Evolutionary conservation across 37 sponge, comb jelly and placozoan species (phyloP).

Genomic region (Corticium candelabrum): DNA sequence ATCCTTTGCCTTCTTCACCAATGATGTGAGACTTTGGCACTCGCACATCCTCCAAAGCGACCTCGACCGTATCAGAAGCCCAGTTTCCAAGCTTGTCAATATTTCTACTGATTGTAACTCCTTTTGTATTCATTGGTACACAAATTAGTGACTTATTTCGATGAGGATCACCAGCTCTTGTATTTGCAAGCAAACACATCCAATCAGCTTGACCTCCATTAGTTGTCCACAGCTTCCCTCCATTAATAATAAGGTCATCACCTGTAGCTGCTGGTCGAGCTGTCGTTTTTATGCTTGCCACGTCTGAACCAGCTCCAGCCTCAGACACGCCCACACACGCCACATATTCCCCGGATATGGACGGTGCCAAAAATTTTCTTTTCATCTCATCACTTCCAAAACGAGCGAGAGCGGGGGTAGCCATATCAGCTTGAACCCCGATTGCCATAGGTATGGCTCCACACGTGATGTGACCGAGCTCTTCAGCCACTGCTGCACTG

Average conservation of each 20-base stretch:
- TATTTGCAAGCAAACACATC: slow-evolving; percentile 95
- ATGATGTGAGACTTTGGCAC: slow-evolving; percentile 73
- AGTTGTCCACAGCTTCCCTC: slow-evolving; percentile 96
- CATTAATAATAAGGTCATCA: slow-evolving; percentile 85
- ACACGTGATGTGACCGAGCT: slow-evolving; percentile 60
- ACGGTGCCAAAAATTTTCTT: slow-evolving; percentile 61
- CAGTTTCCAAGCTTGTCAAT: slow-evolving; percentile 19
- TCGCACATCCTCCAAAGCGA: slow-evolving; percentile 82
- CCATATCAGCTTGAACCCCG: slow-evolving; percentile 90
- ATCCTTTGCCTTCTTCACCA: slow-evolving; percentile 85
- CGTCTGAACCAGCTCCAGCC: slow-evolving; percentile 83
- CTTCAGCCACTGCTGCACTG: slow-evolving; percentile 76
- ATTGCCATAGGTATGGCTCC: slow-evolving; percentile 83
- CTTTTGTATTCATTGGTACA: slow-evolving; percentile 79
- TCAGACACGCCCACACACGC: slow-evolving; percentile 90
- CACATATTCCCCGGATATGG: slow-evolving; percentile 67
- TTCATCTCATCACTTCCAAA: slow-evolving; percentile 76
- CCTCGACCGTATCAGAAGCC: slow-evolving; percentile 88
- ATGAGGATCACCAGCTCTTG: slow-evolving; percentile 52
- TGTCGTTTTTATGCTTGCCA: slow-evolving; percentile 80
- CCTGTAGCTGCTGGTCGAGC: slow-evolving; percentile 46
- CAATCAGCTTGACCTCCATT: slow-evolving; percentile 86
- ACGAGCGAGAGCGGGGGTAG: slow-evolving; percentile 72
- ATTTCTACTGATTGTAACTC: slow-evolving; percentile 25
- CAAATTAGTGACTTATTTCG: slow-evolving; percentile 86